Evolutionary conservation across 2,113 vertebrate species (phyloP), one percentile per base, ranked within the genome.

Genomic region (Nerophis ophidion): DNA sequence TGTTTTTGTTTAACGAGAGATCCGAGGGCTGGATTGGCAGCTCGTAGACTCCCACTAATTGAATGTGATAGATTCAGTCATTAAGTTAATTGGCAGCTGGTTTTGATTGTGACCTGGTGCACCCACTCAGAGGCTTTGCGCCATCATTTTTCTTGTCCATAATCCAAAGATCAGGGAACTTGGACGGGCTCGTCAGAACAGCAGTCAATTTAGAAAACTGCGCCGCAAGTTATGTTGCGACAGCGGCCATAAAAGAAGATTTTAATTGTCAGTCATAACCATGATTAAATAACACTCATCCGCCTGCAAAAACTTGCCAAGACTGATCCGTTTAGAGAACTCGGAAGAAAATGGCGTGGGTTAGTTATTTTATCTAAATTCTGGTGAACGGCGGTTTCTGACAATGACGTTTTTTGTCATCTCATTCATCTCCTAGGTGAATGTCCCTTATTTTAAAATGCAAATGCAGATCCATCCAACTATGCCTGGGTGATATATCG

Each of bases 71-170:
- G 82, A 78, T 80, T 69, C 70, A 74, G 81, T 86, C 81, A 86
- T 88, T 88, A 85, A 67, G 82, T 79, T 86, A 86, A 87, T 86
- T 86, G 78, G 74, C 82, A 86, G 80, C 84, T 87, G 85, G 82
- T 84, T 83, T 70, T 77, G 80, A 83, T 87, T 74, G 61, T 5
- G 52, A 61, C 71, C 74, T 69, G 82, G 80, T 77, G 77, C 66
- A 74, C 63, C 72, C 73, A 52, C 80, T 88, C 79, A 68, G 16
- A 76, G 65, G 74, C 62, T 74, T 78, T 74, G 81, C 70, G 67
- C 63, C 77, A 79, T 84, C 26, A 79, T 83, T 78, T 80, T 60
- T 68, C 73, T 53, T 55, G 74, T 66, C 71, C 56, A 67, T 58
- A 63, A 68, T 34, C 72, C 64, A 73, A 75, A 75, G 17, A 14